Evolutionary conservation across 2,113 vertebrate genomes (phyloP), one percentile per base, ranked within the genome.

Genomic region (Mystacornis crossleyi): DNA sequence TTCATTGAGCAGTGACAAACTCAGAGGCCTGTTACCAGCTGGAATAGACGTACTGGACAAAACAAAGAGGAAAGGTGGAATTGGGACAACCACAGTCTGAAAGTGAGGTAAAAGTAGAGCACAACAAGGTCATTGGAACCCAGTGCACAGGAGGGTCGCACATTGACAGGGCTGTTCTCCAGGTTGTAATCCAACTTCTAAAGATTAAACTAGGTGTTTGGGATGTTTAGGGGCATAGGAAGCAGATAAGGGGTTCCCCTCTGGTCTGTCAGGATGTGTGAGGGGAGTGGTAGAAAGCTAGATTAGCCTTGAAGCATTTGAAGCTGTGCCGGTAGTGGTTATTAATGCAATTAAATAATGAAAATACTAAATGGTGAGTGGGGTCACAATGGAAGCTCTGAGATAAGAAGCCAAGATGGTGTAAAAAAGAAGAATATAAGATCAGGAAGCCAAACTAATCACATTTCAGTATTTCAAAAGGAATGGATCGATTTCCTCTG

Each of bases 1-100:
- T 88, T 94, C 85, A 96, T 12, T 51, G 79, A 80, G 58, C 62
- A 90, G 18, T 51, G 61, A 80, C 78, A 91, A 85, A 90, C 78
- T 70, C 26, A 12, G 87, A 86, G 71, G 55, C 34, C 51, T 1
- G 3, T 31, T 73, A 80, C 77, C 64, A 86, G 64, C 90, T 93
- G 81, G 53, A 75, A 72, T 69, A 54, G 53, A 53, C 14, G 29
- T 34, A 58, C 34, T 33, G 71, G 34, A 75, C 53, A 31, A 64
- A 84, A 79, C 4, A 79, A 92, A 77, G 74, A 86, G n/a, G 38
- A 13, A 70, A 66, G 70, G 21, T 51, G 25, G 64, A 72, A 71
- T 0, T 33, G 43, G 64, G 47, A 89, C 85, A 90, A 29, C 15
- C 29, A 48, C 40, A 51, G 31, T 12, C 51, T 67, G n/a, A 80